Percentiles rank a stretch among this genome's conserved stretches.
These are phyloP conservation scores for Petromus typicus DNA, from an alignment of 2,113 vertebrate genomes.

Conservation along the genomic window DNA sequence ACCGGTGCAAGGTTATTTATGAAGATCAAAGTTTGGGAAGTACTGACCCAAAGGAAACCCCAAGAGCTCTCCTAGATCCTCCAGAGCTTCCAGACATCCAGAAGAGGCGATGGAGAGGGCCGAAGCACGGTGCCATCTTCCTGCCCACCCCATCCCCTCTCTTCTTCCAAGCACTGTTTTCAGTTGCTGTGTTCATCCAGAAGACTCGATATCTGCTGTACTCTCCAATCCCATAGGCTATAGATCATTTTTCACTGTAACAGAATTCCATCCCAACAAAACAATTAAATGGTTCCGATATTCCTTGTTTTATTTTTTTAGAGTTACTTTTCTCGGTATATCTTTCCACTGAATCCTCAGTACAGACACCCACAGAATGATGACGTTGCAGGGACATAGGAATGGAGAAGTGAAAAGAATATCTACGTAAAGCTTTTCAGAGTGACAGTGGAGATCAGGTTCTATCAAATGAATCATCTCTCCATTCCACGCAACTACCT, in stretches of 20 bases:
- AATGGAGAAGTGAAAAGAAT: constrained; percentile 3
- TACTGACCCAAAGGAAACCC: background rate
- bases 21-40: constrained; percentile 28
- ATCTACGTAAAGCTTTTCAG: background rate
- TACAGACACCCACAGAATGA: background rate
- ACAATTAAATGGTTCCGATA: constrained; percentile 48
- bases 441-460: background rate
- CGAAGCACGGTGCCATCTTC: background rate
- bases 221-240: background rate
- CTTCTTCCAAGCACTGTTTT: background rate
- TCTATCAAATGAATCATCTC: background rate
- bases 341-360: constrained; percentile 31
- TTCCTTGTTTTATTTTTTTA: constrained; percentile 55
- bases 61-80: background rate
- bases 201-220: background rate
- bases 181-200: background rate
- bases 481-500: background rate
- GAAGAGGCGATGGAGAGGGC: background rate
- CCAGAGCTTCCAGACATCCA: background rate
- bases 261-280: constrained; percentile 35
- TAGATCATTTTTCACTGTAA: constrained; percentile 9
- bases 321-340: background rate
- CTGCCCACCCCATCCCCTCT: background rate
- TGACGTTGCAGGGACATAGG: background rate
- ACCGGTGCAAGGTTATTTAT: background rate